A percentile compares a stretch with the other conserved stretches of the same genome.
phyloP scores from a whole-genome alignment of 2,797 vertebrate genomes.

The Rachycentron canadum region DNA sequence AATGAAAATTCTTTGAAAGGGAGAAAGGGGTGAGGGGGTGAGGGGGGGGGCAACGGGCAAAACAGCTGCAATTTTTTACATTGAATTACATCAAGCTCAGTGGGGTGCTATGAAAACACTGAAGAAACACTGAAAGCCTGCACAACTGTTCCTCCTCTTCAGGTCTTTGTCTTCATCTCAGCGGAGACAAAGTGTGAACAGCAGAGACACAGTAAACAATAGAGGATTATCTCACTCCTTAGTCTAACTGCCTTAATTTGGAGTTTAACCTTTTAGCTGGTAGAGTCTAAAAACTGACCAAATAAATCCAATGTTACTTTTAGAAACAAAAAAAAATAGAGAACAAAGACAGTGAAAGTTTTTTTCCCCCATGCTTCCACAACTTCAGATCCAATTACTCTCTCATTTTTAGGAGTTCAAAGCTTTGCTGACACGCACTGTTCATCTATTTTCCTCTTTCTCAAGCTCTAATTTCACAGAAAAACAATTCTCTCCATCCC shows the following conservation, averaged over 20 bases:
- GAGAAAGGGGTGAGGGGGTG: constrained; percentile 45
- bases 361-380: neutral
- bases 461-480: constrained; percentile 23
- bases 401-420: constrained; percentile 11
- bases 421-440: constrained; percentile 10
- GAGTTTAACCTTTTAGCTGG: neutral
- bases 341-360: neutral
- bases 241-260: neutral
- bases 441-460: neutral
- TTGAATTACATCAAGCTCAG: constrained; percentile 79
- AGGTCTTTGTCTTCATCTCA: constrained; percentile 54
- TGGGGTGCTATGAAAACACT: constrained; percentile 57
- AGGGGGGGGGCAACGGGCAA: constrained; percentile 43
- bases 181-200: constrained; percentile 16
- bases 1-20: constrained; percentile 86
- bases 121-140: constrained; percentile 43
- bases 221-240: neutral
- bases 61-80: constrained; percentile 86
- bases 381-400: neutral
- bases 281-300: neutral
- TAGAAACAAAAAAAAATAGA: constrained; percentile 9
- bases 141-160: constrained; percentile 47
- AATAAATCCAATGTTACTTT: neutral
- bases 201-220: constrained; percentile 25
- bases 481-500: constrained; percentile 33